These are phyloP conservation scores for Epiperipatus broadwayi DNA, from an alignment of 2,888 invertebrate genomes.

Conservation along the genomic window DNA sequence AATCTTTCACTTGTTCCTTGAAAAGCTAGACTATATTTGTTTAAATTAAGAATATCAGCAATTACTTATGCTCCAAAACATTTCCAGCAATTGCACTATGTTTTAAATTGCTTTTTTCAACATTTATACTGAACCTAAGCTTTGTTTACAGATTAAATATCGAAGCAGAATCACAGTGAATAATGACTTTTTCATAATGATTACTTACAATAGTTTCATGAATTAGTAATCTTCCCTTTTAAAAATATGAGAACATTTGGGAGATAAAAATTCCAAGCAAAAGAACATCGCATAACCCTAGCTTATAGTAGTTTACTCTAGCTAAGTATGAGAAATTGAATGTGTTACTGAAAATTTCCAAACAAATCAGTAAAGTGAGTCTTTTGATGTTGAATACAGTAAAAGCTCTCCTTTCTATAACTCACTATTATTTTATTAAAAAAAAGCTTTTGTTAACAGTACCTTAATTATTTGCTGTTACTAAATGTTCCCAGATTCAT, in stretches of 20 bases:
- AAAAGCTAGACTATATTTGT: neutral
- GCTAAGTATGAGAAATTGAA: too few species aligned
- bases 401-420: neutral
- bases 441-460: constrained; percentile 5
- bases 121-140: neutral
- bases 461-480: neutral
- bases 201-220: neutral
- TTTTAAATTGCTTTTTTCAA: neutral
- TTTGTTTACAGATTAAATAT: constrained; percentile 1
- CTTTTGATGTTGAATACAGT: neutral
- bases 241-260: neutral
- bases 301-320: too few species aligned
- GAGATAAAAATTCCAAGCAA: too few species aligned
- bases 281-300: too few species aligned
- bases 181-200: neutral
- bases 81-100: constrained; percentile 1
- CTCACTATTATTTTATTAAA: constrained; percentile 1
- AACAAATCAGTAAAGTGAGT: constrained; percentile 5
- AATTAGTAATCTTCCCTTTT: neutral
- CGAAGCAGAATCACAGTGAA: neutral
- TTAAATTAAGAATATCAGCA: constrained; percentile 7
- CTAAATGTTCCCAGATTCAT: too few species aligned
- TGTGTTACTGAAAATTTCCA: constrained; percentile 1
- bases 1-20: neutral
- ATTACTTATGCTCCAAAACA: neutral